Evolutionary conservation across 2,113 vertebrate genomes (phyloP).

Genomic region (Neotoma lepida): DNA sequence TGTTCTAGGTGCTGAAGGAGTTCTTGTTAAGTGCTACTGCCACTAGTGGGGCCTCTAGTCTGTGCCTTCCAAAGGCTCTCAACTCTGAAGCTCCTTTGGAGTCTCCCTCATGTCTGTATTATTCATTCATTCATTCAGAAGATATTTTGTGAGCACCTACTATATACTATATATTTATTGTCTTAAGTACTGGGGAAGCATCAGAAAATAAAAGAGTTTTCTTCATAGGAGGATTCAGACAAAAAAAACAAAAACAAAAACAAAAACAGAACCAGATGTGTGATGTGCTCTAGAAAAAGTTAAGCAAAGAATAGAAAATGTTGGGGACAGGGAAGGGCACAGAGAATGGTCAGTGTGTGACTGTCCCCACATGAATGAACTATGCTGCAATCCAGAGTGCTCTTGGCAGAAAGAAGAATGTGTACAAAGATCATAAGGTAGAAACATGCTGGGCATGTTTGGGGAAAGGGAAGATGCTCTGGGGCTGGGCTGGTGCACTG

Average conservation of each 20-base stretch:
- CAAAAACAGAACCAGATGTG: background rate
- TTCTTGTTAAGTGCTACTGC: background rate
- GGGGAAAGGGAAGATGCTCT: background rate
- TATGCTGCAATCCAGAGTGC: background rate
- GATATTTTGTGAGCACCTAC: background rate
- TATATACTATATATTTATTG: background rate
- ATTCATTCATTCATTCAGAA: background rate
- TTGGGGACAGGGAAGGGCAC: rapidly evolving
- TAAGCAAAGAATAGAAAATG: background rate
- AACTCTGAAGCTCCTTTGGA: background rate
- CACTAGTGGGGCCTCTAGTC: background rate
- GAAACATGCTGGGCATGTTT: background rate
- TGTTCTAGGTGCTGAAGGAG: background rate
- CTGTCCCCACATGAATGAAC: rapidly evolving
- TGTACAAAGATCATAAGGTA: background rate
- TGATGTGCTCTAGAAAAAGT: background rate
- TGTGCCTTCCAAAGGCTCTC: background rate
- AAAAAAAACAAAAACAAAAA: background rate
- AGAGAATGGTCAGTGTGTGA: background rate
- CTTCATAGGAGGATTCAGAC: background rate
- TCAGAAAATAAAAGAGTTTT: background rate
- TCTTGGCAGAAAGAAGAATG: background rate
- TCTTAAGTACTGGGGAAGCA: background rate
- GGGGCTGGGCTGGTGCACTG: background rate
- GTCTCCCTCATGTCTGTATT: background rate